These are phyloP conservation scores for Drosophila ustulata DNA, from an alignment of 2,888 invertebrate species.

Conservation along the genomic window DNA sequence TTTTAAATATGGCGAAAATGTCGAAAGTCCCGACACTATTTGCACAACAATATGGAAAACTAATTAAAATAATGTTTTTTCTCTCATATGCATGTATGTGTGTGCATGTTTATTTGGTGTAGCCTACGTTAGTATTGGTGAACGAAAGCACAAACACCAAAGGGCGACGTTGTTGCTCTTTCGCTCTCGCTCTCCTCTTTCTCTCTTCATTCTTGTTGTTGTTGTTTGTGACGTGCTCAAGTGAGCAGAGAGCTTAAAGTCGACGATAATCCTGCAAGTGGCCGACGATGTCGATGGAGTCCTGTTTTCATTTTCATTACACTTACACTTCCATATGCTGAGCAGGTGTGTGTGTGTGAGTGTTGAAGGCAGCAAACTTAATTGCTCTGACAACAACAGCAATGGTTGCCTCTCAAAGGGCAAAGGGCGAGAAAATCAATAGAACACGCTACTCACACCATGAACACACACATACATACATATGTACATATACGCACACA, in stretches of 20 bases:
- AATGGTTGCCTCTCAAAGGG: slow-evolving; percentile 28
- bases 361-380: slow-evolving; percentile 63
- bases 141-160: slow-evolving; percentile 25
- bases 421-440: slow-evolving; percentile 68
- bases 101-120: not conserved
- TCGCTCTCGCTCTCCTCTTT: not conserved
- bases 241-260: slow-evolving; percentile 17
- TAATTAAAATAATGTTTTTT: slow-evolving; percentile 3
- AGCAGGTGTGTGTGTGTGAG: slow-evolving; percentile 29
- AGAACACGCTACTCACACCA: slow-evolving; percentile 13
- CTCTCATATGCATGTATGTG: not conserved
- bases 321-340: slow-evolving; percentile 8
- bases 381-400: slow-evolving; percentile 42
- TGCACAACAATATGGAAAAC: slow-evolving; percentile 3
- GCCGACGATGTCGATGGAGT: slow-evolving; percentile 30
- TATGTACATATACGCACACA: slow-evolving; percentile 2
- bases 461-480: slow-evolving; percentile 5
- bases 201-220: slow-evolving; percentile 9
- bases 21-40: slow-evolving; percentile 16
- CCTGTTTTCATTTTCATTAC: slow-evolving; percentile 30
- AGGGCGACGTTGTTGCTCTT: slow-evolving; percentile 8
- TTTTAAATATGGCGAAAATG: slow-evolving; percentile 52
- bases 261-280: slow-evolving; percentile 64
- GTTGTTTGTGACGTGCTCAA: slow-evolving; percentile 24
- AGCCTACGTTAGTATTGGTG: slow-evolving; percentile 16